Conservation (phyloP, 2,797 vertebrate genomes). For the Decapterus maruadsi region DNA sequence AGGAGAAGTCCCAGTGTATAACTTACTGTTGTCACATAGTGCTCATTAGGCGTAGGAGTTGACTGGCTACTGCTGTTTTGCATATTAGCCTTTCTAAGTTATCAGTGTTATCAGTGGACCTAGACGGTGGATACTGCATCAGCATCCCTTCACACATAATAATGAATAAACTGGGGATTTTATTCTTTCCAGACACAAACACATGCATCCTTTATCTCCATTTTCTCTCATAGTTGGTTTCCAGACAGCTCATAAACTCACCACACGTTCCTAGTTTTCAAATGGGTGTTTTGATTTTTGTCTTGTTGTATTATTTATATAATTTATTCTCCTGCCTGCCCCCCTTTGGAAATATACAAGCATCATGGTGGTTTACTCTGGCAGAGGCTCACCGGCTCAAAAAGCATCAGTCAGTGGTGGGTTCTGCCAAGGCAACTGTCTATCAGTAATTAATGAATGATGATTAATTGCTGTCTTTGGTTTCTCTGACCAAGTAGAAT, state of each 20-base stretch:
- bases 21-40: neutral
- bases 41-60: neutral
- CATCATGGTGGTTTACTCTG: constrained; percentile 15
- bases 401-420: constrained; percentile 27
- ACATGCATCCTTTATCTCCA: constrained; percentile 1
- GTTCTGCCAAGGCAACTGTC: constrained; percentile 22
- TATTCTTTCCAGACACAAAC: neutral
- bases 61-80: neutral
- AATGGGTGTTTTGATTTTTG: constrained; percentile 19
- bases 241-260: constrained; percentile 9
- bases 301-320: constrained; percentile 32
- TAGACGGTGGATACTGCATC: constrained; percentile 6
- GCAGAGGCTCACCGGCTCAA: constrained; percentile 3
- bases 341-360: constrained; percentile 3
- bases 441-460: constrained; percentile 56
- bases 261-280: neutral
- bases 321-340: constrained; percentile 14
- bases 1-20: neutral
- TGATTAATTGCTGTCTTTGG: constrained; percentile 59
- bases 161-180: constrained; percentile 11
- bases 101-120: neutral
- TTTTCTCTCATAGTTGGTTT: constrained; percentile 2
- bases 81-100: neutral
- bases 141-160: constrained; percentile 14
- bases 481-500: constrained; percentile 30